A percentile compares a stretch with the other conserved stretches of the same genome.
phyloP scores from a whole-genome alignment of 2,797 vertebrate genomes.

The Acridotheres tristis region DNA sequence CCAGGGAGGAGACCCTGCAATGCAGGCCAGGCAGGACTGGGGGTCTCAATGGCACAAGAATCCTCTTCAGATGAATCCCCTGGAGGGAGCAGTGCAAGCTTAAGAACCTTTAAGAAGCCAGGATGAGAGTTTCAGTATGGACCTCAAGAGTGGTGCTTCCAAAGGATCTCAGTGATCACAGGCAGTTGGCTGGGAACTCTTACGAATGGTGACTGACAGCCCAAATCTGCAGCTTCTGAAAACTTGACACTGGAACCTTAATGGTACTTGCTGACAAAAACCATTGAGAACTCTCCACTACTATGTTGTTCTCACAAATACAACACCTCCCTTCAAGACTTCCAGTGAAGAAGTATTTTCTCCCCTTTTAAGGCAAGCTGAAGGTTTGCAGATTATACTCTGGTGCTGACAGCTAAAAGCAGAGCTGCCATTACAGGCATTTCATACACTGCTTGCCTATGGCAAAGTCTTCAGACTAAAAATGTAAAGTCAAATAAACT shows the following conservation, averaged over 20 bases:
- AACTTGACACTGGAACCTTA: neutral
- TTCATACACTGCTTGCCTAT: neutral
- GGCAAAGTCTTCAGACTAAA: neutral
- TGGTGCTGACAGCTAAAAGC: neutral
- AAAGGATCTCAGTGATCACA: neutral
- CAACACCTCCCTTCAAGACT: neutral
- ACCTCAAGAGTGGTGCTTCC: neutral
- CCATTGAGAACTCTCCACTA: neutral
- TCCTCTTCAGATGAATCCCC: neutral
- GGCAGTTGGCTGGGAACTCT: neutral
- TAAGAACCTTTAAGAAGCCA: neutral
- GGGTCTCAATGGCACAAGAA: neutral
- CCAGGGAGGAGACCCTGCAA: neutral
- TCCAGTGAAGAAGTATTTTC: neutral
- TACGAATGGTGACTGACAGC: neutral
- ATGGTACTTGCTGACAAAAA: neutral
- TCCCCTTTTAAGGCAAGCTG: neutral
- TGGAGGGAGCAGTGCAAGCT: neutral
- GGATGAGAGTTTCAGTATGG: neutral
- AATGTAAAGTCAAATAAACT: slow-evolving; percentile 35
- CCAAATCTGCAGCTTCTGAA: neutral
- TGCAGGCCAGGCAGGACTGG: no score
- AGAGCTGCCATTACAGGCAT: neutral
- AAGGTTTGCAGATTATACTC: neutral
- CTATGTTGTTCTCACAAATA: neutral